Evolutionary conservation across 2,888 invertebrate genomes (phyloP).

Genomic region (Gryllus longicercus): DNA sequence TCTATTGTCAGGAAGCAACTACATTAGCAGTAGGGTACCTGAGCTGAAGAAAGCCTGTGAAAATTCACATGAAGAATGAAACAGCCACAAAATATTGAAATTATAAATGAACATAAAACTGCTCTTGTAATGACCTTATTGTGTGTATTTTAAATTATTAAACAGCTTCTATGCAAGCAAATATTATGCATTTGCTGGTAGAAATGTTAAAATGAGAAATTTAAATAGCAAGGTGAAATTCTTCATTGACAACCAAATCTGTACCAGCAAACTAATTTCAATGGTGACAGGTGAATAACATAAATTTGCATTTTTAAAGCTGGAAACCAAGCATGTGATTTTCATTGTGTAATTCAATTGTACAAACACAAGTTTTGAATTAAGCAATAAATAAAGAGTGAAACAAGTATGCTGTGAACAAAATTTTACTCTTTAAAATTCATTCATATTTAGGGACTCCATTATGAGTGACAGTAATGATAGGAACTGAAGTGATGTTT

Average conservation of each 20-base stretch:
- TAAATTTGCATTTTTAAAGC: not conserved
- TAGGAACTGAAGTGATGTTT: conserved; percentile 11
- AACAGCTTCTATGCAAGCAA: too few relatives aligned
- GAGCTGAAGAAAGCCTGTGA: too few relatives aligned
- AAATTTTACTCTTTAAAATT: not conserved
- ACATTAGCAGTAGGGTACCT: too few relatives aligned
- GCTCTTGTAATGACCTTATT: too few relatives aligned
- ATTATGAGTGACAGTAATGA: conserved; percentile 69
- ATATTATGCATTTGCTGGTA: not conserved
- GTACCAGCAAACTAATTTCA: not conserved
- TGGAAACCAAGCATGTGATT: conserved; percentile 11
- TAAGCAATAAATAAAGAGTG: not conserved
- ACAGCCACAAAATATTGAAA: too few relatives aligned
- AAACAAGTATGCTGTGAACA: conserved; percentile 1
- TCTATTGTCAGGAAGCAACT: too few relatives aligned
- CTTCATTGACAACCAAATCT: not conserved
- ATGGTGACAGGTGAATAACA: not conserved
- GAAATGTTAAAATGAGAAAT: not conserved
- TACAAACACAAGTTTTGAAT: not conserved
- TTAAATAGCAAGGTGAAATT: not conserved
- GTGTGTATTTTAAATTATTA: too few relatives aligned
- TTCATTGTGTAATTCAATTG: not conserved
- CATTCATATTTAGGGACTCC: conserved; percentile 56
- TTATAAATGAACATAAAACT: too few relatives aligned
- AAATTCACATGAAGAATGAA: too few relatives aligned